These are phyloP conservation scores for Enteromius mattozi DNA, from an alignment of 2,797 vertebrate genomes.

Conservation along the genomic window DNA sequence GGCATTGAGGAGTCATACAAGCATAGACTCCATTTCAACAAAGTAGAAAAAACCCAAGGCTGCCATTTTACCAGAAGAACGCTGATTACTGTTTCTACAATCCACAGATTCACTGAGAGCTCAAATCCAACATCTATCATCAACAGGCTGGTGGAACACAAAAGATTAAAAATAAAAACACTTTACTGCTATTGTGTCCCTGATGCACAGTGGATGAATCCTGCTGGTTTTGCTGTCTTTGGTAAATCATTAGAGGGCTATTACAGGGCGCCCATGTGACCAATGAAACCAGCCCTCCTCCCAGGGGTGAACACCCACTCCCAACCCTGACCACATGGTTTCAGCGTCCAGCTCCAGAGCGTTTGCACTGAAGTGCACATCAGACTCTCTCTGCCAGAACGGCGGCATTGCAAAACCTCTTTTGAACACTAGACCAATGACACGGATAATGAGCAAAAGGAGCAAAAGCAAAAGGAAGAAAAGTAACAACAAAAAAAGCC, in stretches of 20 bases:
- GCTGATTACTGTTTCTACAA: not conserved
- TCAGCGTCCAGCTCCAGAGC: not conserved
- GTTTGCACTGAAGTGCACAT: conserved; percentile 1
- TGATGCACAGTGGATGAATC: conserved; percentile 58
- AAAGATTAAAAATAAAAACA: conserved; percentile 23
- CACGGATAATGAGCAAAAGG: not conserved
- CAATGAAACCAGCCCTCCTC: conserved; percentile 53
- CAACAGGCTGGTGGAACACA: conserved; percentile 4
- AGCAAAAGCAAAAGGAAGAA: conserved; percentile 24
- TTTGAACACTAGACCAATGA: not conserved
- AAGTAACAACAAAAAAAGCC: conserved; percentile 12
- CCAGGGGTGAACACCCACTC: conserved; percentile 4
- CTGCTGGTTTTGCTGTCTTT: conserved; percentile 67
- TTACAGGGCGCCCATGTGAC: conserved; percentile 43
- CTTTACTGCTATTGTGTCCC: conserved; percentile 41
- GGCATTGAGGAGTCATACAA: conserved; percentile 21
- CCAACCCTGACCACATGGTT: conserved; percentile 17
- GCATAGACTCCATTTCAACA: conserved; percentile 34
- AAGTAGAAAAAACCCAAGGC: conserved; percentile 3
- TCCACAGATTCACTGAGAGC: not conserved
- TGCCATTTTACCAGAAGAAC: conserved; percentile 44
- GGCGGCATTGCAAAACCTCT: conserved; percentile 13
- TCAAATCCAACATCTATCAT: not conserved
- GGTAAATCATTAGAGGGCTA: conserved; percentile 69
- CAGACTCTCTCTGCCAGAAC: conserved; percentile 14